A percentile compares a stretch with the other conserved stretches of the same genome.
Evolutionary conservation across 2,113 vertebrate genomes (phyloP).

Genomic region (Raphicerus campestris): DNA sequence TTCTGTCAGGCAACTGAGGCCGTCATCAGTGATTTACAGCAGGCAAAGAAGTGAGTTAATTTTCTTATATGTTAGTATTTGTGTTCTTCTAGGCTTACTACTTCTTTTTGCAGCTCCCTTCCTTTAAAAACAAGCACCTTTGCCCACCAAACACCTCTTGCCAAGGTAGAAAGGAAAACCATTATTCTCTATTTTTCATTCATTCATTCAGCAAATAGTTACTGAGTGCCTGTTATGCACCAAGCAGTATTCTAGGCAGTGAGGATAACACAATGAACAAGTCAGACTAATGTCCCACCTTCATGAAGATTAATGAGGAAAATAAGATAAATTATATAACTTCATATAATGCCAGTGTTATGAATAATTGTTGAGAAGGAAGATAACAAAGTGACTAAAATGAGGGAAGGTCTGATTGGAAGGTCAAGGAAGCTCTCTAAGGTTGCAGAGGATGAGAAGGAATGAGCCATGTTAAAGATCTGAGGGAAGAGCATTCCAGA

Average conservation of each 20-base stretch:
- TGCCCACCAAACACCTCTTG: not conserved
- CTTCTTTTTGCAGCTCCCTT: not conserved
- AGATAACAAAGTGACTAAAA: not conserved
- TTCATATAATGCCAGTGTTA: not conserved
- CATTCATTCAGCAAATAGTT: not conserved
- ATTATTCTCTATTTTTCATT: conserved; percentile 20
- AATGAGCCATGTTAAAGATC: not conserved
- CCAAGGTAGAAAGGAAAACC: not conserved
- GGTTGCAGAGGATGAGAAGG: not conserved
- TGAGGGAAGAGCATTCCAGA: not conserved
- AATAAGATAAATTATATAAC: not conserved
- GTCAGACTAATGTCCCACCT: not conserved
- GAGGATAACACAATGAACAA: not conserved
- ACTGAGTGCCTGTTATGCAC: not conserved
- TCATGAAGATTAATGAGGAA: not conserved
- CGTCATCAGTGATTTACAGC: not conserved
- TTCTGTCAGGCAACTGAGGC: not conserved
- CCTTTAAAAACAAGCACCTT: not conserved
- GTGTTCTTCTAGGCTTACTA: not conserved
- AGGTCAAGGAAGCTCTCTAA: not conserved
- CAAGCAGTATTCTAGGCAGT: not conserved
- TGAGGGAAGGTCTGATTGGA: not conserved
- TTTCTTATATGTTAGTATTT: not conserved
- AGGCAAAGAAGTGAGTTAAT: not conserved
- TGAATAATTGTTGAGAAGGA: not conserved